Evolutionary conservation across 2,888 invertebrate genomes (phyloP), one percentile per base, ranked within the genome.

Genomic region (Agrypnus murinus): DNA sequence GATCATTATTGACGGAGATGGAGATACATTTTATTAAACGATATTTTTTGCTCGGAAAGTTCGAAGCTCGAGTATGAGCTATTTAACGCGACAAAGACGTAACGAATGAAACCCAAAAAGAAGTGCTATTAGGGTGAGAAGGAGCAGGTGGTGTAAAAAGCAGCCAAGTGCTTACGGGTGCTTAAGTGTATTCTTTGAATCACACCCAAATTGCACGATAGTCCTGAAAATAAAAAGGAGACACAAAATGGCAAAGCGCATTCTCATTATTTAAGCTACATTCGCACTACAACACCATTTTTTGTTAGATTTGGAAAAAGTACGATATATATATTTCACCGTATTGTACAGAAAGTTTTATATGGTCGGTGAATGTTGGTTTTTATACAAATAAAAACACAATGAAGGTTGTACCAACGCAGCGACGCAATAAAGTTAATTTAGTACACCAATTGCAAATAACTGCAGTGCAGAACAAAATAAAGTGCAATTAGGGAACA

Each of bases 11-110:
- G 62, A 71, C 63, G 45, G 68, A 58, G 63, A 69, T 15, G 73
- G 76, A 71, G 45, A 67, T 76, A 77, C 78, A 77, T 80, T 81
- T 81, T 81, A 81, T 81, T 79, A 80, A 80, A 80, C 80, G 81
- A 80, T 80, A 78, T 80, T 80, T 81, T 80, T 80, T 81, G 77
- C 75, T 73, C 72, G 72, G 74, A 72, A 68, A 72, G 71, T 58
- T 75, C 74, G 65, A 71, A 68, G 73, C 65, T 25, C 71, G 69
- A 76, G 73, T 74, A 78, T 77, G 77, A 78, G 80, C 79, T 78
- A 80, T 78, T 79, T 79, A 76, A 74, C 73, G 66, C 74, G 73
- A 78, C 77, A 80, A 80, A 80, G 78, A 78, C 74, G 73, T 71
- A 63, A 71, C 69, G 69, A 75, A 77, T 75, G 72, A 75, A 75